A percentile compares a stretch with the other conserved stretches of the same genome.
These are phyloP conservation scores for Lycocorax pyrrhopterus DNA, from an alignment of 2,113 vertebrate species.

Conservation along the genomic window DNA sequence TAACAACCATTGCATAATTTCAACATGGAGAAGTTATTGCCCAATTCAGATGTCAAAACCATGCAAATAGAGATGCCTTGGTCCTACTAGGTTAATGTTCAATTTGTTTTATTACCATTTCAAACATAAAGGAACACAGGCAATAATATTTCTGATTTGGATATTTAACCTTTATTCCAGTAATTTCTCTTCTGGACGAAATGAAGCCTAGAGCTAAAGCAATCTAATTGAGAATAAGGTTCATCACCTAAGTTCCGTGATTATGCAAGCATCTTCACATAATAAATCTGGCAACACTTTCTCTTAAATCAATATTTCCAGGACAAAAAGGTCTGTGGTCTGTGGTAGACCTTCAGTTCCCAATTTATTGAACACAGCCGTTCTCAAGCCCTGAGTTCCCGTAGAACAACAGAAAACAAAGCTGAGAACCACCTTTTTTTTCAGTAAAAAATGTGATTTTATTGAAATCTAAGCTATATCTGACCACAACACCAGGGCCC, in stretches of 20 bases:
- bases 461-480: background rate
- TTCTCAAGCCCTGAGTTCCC: background rate
- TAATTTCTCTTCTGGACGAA: constrained; percentile 27
- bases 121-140: constrained; percentile 18
- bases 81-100: constrained; percentile 47
- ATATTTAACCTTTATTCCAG: constrained; percentile 50
- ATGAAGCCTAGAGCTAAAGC: background rate
- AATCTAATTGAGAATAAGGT: background rate
- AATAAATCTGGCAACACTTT: background rate
- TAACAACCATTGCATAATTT: constrained; percentile 40
- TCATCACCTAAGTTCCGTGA: background rate
- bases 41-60: constrained; percentile 36
- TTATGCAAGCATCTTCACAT: background rate
- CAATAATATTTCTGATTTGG: constrained; percentile 43
- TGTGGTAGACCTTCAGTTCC: background rate
- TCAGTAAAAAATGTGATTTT: background rate
- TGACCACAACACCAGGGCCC: background rate
- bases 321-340: background rate
- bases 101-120: constrained; percentile 45
- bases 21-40: constrained; percentile 47
- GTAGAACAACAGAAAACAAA: background rate
- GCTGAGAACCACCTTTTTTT: background rate
- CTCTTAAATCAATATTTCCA: background rate
- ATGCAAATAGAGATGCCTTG: constrained; percentile 11
- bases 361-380: background rate